A percentile compares a stretch with the other conserved stretches of the same genome.
These are phyloP conservation scores for Pachydiplax longipennis DNA, from an alignment of 2,888 invertebrate species.

Conservation along the genomic window DNA sequence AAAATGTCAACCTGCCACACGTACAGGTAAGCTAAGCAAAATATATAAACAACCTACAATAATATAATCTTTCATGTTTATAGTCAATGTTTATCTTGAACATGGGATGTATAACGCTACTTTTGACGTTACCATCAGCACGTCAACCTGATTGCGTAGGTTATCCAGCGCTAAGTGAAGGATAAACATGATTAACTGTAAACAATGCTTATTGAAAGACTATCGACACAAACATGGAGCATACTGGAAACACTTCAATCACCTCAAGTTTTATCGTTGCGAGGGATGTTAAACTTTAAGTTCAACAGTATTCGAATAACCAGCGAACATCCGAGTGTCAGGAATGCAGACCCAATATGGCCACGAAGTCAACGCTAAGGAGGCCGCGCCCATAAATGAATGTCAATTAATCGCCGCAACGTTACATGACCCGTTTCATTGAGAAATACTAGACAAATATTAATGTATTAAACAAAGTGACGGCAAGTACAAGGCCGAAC, in stretches of 20 bases:
- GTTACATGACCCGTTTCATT: not conserved
- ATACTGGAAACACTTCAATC: not conserved
- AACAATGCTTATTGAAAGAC: not conserved
- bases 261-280: too few relatives aligned
- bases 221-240: not conserved
- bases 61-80: too few relatives aligned
- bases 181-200: not conserved
- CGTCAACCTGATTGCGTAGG: not conserved
- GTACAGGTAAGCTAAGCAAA: too few relatives aligned
- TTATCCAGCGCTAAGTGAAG: not conserved
- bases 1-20: too few relatives aligned
- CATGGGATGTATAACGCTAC: too few relatives aligned
- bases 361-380: constrained; percentile 26
- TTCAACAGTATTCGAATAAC: not conserved
- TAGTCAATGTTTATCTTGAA: too few relatives aligned
- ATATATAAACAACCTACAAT: too few relatives aligned
- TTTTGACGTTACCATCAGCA: not conserved
- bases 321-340: not conserved
- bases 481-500: not conserved
- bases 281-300: not conserved
- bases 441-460: not conserved
- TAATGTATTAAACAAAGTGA: not conserved
- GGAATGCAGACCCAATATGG: constrained; percentile 40
- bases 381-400: constrained; percentile 27
- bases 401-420: not conserved